A percentile compares a stretch with the other conserved stretches of the same genome.
Evolutionary conservation across 2,113 vertebrate genomes (phyloP).

Genomic region (Rostratula benghalensis): DNA sequence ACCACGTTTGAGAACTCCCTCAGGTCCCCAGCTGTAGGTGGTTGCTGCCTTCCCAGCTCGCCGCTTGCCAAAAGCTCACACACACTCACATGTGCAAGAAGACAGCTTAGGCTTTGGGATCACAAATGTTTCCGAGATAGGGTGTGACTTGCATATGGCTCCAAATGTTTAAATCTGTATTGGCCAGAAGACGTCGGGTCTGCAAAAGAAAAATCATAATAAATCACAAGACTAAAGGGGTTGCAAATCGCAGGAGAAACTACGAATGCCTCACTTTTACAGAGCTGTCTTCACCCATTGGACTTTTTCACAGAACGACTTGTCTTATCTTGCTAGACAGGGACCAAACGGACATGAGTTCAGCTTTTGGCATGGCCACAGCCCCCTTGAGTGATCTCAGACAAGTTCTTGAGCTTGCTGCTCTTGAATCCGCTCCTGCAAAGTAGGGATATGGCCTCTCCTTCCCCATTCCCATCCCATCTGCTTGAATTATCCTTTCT

Average conservation of each 20-base stretch:
- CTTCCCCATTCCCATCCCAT: neutral
- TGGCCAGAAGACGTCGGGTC: neutral
- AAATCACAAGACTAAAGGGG: neutral
- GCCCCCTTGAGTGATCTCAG: neutral
- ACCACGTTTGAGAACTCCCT: neutral
- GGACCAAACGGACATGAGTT: constrained; percentile 34
- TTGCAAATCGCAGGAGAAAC: neutral
- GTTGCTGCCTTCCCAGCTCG: neutral
- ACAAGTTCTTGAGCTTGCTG: neutral
- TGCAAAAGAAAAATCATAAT: neutral
- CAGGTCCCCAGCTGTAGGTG: neutral
- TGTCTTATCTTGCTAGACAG: constrained; percentile 22
- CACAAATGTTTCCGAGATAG: neutral
- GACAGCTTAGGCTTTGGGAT: neutral
- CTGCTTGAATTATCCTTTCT: neutral
- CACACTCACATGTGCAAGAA: neutral
- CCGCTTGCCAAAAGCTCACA: neutral
- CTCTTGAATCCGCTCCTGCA: neutral
- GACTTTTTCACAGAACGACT: neutral
- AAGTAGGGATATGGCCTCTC: neutral
- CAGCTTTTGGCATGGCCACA: constrained; percentile 27
- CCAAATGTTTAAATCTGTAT: neutral
- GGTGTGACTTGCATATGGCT: neutral
- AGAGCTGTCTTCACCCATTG: constrained; percentile 31
- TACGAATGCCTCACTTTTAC: neutral